These are phyloP conservation scores for Chrysaora quinquecirrha DNA, from an alignment of 30 jellyfish, hydroid and myxozoan species.

Conservation along the genomic window DNA sequence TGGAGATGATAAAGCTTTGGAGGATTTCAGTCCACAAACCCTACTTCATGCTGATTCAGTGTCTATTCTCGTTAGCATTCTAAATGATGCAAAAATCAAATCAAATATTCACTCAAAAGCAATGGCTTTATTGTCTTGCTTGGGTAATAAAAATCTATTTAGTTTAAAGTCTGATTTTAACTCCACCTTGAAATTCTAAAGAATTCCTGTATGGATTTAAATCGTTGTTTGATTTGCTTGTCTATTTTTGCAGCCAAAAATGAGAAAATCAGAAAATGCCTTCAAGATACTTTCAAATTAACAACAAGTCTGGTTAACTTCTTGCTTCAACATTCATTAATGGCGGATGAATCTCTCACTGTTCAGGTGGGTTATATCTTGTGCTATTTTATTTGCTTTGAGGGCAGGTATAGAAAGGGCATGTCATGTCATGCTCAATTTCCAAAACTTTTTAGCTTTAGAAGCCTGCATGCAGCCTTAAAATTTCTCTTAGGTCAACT, in stretches of 20 bases:
- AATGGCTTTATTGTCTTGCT: conserved; percentile 13
- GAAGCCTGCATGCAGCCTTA: too few relatives aligned
- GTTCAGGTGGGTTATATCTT: conserved; percentile 51
- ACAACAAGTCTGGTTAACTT: conserved; percentile 65
- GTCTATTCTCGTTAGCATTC: conserved; percentile 52
- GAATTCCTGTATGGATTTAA: too few relatives aligned
- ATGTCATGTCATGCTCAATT: too few relatives aligned
- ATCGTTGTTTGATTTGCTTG: too few relatives aligned
- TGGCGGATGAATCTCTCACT: conserved; percentile 51
- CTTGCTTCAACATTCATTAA: conserved; percentile 40
- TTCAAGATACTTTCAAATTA: conserved; percentile 80
- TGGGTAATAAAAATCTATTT: too few relatives aligned
- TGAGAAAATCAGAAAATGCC: conserved; percentile 60
- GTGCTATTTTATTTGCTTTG: too few relatives aligned
- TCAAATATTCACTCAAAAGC: conserved; percentile 26
- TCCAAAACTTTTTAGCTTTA: too few relatives aligned
- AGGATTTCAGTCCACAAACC: conserved; percentile 21
- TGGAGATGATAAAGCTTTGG: conserved; percentile 12
- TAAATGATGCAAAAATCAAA: conserved; percentile 35
- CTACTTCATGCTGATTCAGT: conserved; percentile 44
- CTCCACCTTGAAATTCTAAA: too few relatives aligned
- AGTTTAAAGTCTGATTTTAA: too few relatives aligned
- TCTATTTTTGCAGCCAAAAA: conserved; percentile 50
- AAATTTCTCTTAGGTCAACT: too few relatives aligned
- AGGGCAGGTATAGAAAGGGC: too few relatives aligned